Percentiles rank a stretch among this genome's conserved stretches.
Conservation (phyloP, 2,888 invertebrate species). For the Emesis furor region DNA sequence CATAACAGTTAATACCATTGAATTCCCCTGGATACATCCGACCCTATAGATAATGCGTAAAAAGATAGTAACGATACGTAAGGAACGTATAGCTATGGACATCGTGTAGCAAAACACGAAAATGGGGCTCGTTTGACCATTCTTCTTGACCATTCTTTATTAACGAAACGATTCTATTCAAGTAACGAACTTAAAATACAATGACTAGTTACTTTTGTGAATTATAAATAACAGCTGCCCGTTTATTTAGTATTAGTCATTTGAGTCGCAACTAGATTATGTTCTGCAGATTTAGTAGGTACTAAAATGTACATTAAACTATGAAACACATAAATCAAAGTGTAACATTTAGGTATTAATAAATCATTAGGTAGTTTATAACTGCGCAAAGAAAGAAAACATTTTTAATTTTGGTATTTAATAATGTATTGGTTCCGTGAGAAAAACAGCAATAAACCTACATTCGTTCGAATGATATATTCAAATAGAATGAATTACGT, state of each 20-base stretch:
- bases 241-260: slow-evolving; percentile 75
- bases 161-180: slow-evolving; percentile 76
- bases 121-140: slow-evolving; percentile 85
- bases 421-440: slow-evolving; percentile 91
- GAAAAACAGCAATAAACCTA: slow-evolving; percentile 92
- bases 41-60: slow-evolving; percentile 89
- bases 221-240: slow-evolving; percentile 81
- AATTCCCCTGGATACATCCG: slow-evolving; percentile 87
- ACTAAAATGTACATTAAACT: not conserved
- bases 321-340: not conserved
- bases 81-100: slow-evolving; percentile 83
- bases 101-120: slow-evolving; percentile 86
- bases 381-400: slow-evolving; percentile 2
- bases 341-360: not conserved
- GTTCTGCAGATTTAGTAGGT: slow-evolving; percentile 4
- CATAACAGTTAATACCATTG: slow-evolving; percentile 89
- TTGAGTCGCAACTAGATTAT: slow-evolving; percentile 24
- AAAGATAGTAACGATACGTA: slow-evolving; percentile 88
- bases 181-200: slow-evolving; percentile 82
- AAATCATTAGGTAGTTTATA: slow-evolving; percentile 3
- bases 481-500: slow-evolving; percentile 90
- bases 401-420: slow-evolving; percentile 85
- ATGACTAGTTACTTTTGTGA: slow-evolving; percentile 78
- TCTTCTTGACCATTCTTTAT: slow-evolving; percentile 83
- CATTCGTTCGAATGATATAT: slow-evolving; percentile 90